Base-by-base conservation (phyloP, 2,797 vertebrate species). In the Anas bernieri region DNA sequence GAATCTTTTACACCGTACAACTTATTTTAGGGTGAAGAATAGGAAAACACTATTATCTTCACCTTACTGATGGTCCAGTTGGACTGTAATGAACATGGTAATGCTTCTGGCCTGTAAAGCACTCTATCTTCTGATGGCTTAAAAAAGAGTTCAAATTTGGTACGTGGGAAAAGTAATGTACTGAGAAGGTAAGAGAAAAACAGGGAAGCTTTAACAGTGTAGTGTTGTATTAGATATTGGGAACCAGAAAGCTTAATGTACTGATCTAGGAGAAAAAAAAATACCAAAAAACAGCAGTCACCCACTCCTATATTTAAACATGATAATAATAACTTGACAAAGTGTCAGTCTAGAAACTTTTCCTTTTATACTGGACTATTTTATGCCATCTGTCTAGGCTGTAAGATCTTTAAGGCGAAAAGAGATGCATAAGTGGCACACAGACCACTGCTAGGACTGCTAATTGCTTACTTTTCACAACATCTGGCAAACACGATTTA, bases 391-490 rank as follows among this genome's bases (percentile, higher is more conserved):
- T 96, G 72, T 80, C 90, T 84, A 80, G 83, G 50, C 91, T 83
- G 35, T 67, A 92, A 86, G 59, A 84, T 92, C 64, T 94, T 92
- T 86, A 74, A 82, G 75, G 54, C 66, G 61, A 87, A 93, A 92
- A 66, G 74, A 86, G 74, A 74, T 37, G 39, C 74, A 59, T 70
- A 82, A 92, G 55, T 76, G 70, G 67, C 83, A 67, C 67, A 75
- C 11, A 75, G 92, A 82, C 83, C 63, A 48, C 59, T 88, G 52
- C 59, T 88, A 92, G 66, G 52, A 35, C 59, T 83, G 74, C 43
- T 93, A 92, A 93, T 92, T 94, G 74, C 78, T 86, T 73, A 17
- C 43, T 84, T 95, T 86, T 92, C 74, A 33, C 41, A 93, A 88
- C 94, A 93, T 84, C 94, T 94, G 92, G 83, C 80, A 75, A 52